Base-by-base conservation (phyloP, 2,888 invertebrate species). In the Netelia virgata region DNA sequence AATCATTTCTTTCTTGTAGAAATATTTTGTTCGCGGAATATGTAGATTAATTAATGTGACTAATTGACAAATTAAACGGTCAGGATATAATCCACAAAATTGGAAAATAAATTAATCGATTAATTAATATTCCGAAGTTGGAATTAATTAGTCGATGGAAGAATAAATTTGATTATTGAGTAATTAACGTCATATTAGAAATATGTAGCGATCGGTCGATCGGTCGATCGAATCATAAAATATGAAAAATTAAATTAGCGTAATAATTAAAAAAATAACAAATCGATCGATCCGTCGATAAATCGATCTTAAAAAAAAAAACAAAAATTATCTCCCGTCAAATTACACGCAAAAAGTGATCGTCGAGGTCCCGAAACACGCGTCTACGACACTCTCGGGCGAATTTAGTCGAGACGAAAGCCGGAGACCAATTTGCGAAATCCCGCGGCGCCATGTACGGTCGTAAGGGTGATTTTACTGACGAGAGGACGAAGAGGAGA, bases 391-490 rank as follows among this genome's bases (percentile, higher is more conserved):
- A 63, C 9, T 74, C 57, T 64, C 59, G 69, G 69, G 85, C 84
- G 70, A 85, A 83, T 76, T 83, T 82, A 5, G 5, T 5, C 28
- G 0, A 64, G 72, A 63, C 28, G 64, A 75, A 81, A 53, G 61
- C 74, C 53, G 6, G 53, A 14, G 53, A 64, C 79, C 79, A 86
- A 86, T 86, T 84, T 84, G 83, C 79, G 70, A 16, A 11, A 53
- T 79, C 86, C 83, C 68, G 83, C 76, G 50, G 83, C 23, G 84
- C 73, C 20, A 72, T 72, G 78, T 72, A 72, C 75, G 79, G 28
- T 50, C 68, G 83, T 72, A 85, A 85, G 74, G 57, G 57, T 75
- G 75, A 59, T 61, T 59, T 28, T 28, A 28, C 28, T 5, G 28
- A 28, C 28, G 28, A 28, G 28, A 3, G 53, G 63, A 20, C 59